Conservation (phyloP, 37 sponge, comb jelly and placozoan species). For the Cladorhizidae sp. region DNA sequence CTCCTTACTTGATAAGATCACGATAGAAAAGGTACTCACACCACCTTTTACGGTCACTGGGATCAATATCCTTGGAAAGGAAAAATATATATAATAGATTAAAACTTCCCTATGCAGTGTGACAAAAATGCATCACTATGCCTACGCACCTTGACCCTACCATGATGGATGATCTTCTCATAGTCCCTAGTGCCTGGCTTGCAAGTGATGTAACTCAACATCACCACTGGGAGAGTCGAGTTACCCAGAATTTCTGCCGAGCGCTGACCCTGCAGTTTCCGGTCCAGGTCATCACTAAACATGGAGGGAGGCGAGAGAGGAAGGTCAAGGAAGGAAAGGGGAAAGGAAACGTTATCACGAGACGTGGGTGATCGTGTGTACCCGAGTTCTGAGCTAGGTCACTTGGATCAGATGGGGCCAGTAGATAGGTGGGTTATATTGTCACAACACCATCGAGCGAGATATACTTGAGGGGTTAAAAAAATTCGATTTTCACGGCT, state of each 20-base stretch:
- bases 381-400: too few species aligned
- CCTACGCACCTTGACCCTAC: constrained; percentile 29
- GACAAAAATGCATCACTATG: neutral
- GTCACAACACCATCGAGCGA: too few species aligned
- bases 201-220: constrained; percentile 46
- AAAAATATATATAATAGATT: neutral
- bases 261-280: constrained; percentile 35
- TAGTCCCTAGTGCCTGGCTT: constrained; percentile 30
- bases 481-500: too few species aligned
- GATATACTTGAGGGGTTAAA: too few species aligned
- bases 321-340: too few species aligned
- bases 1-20: constrained; percentile 58
- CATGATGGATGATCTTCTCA: constrained; percentile 4
- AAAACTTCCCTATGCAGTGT: too few species aligned
- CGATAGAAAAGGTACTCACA: constrained; percentile 65
- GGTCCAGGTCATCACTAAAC: constrained; percentile 36
- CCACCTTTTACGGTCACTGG: constrained; percentile 46
- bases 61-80: constrained; percentile 53
- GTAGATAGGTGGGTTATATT: too few species aligned
- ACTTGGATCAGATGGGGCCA: too few species aligned
- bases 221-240: constrained; percentile 18
- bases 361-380: too few species aligned
- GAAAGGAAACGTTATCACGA: too few species aligned
- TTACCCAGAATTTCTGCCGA: constrained; percentile 10
- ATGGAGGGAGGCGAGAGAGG: neutral